These are phyloP conservation scores for Zaprionus bogoriensis DNA, from an alignment of 2,888 invertebrate genomes.

Conservation along the genomic window DNA sequence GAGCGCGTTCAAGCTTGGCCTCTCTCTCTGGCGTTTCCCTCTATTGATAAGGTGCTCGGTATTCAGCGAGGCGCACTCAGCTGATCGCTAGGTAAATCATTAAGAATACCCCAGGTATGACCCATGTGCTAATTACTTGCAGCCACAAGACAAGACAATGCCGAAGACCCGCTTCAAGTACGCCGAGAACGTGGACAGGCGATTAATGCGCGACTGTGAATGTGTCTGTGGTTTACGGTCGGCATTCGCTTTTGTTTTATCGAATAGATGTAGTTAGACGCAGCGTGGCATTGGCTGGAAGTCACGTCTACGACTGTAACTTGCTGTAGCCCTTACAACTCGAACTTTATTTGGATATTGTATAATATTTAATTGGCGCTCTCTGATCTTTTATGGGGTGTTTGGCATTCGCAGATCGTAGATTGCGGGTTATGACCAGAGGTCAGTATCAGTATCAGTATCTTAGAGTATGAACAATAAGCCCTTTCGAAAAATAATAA, in stretches of 20 bases:
- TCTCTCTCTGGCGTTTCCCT: slow-evolving; percentile 17
- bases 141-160: slow-evolving; percentile 27
- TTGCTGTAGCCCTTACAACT: slow-evolving; percentile 39
- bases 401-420: slow-evolving; percentile 37
- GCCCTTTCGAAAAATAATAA: background rate
- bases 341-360: slow-evolving; percentile 32
- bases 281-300: slow-evolving; percentile 45
- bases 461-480: no score
- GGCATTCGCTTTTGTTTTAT: slow-evolving; percentile 30
- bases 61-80: background rate
- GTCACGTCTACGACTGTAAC: slow-evolving; percentile 53
- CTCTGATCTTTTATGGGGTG: slow-evolving; percentile 25
- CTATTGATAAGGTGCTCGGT: background rate
- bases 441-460: background rate
- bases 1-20: background rate
- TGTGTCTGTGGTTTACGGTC: slow-evolving; percentile 10
- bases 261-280: slow-evolving; percentile 21
- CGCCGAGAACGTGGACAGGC: slow-evolving; percentile 43
- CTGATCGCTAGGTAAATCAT: slow-evolving; percentile 4
- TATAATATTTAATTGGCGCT: slow-evolving; percentile 51
- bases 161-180: slow-evolving; percentile 36
- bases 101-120: slow-evolving; percentile 27
- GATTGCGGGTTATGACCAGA: slow-evolving; percentile 9
- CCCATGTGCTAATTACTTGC: slow-evolving; percentile 39
- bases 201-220: slow-evolving; percentile 49